A percentile compares a stretch with the other conserved stretches of the same genome.
Evolutionary conservation across 2,888 invertebrate genomes (phyloP).

Genomic region (Microctonus brassicae): DNA sequence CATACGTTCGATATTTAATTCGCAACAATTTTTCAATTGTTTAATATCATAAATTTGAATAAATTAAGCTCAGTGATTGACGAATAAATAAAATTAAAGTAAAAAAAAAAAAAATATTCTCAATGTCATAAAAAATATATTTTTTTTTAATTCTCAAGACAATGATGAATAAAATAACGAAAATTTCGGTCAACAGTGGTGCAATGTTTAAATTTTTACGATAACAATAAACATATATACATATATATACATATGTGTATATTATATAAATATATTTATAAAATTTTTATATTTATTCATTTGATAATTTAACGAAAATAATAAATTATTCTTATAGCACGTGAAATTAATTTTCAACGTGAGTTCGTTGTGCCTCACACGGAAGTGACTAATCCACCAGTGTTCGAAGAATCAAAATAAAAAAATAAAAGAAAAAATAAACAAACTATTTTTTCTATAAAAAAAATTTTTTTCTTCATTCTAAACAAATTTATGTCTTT

Average conservation of each 20-base stretch:
- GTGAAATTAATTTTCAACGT: constrained; percentile 12
- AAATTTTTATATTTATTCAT: too few relatives aligned
- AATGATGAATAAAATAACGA: constrained; percentile 39
- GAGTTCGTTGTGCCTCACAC: constrained; percentile 26
- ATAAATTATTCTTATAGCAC: neutral
- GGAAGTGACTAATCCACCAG: neutral
- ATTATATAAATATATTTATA: neutral
- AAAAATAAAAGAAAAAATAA: neutral
- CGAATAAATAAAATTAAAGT: too few relatives aligned
- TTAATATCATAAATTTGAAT: too few relatives aligned
- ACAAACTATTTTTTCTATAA: neutral
- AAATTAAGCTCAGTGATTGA: too few relatives aligned
- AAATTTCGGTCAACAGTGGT: constrained; percentile 50
- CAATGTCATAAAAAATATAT: too few relatives aligned
- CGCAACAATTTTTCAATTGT: too few relatives aligned
- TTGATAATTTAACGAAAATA: too few relatives aligned
- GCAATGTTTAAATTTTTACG: constrained; percentile 51
- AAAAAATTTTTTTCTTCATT: neutral
- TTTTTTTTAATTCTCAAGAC: neutral
- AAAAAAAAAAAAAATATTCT: too few relatives aligned
- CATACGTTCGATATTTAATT: too few relatives aligned
- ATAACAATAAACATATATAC: constrained; percentile 23
- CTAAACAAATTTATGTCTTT: neutral
- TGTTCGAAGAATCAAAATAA: neutral
- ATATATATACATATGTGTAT: constrained; percentile 29